These are phyloP conservation scores for Drosophila quinaria DNA, from an alignment of 2,888 invertebrate species.

Conservation along the genomic window DNA sequence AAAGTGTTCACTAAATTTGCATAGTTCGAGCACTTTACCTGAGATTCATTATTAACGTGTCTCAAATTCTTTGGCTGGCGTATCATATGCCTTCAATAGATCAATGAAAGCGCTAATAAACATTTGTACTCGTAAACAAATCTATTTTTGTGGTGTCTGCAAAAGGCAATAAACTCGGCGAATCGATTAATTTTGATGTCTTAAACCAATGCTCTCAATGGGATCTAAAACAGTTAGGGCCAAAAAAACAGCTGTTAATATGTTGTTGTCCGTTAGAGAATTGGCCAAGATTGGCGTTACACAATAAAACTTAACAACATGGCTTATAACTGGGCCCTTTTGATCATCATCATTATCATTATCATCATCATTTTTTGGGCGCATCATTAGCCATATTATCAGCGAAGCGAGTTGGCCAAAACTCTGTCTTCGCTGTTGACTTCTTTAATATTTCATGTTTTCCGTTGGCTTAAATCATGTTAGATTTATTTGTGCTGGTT, in stretches of 20 bases:
- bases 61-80: constrained; percentile 4
- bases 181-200: constrained; percentile 15
- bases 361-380: constrained; percentile 22
- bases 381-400: constrained; percentile 60
- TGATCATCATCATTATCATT: constrained; percentile 24
- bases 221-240: constrained; percentile 37
- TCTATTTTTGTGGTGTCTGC: neutral
- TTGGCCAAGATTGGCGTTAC: constrained; percentile 41
- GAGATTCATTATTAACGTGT: neutral
- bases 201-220: constrained; percentile 9
- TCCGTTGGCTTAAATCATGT: constrained; percentile 80
- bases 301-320: constrained; percentile 22
- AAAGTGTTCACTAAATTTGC: neutral
- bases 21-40: neutral
- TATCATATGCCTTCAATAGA: constrained; percentile 1
- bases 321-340: constrained; percentile 38
- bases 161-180: constrained; percentile 27
- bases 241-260: constrained; percentile 35
- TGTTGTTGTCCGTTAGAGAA: constrained; percentile 35
- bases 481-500: constrained; percentile 74
- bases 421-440: constrained; percentile 17
- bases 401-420: constrained; percentile 16
- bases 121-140: constrained; percentile 4
- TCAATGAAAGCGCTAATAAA: constrained; percentile 22
- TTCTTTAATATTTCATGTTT: constrained; percentile 72